These are phyloP conservation scores for Cheiracanthium punctorium DNA, from an alignment of 2,888 invertebrate genomes.

Conservation along the genomic window DNA sequence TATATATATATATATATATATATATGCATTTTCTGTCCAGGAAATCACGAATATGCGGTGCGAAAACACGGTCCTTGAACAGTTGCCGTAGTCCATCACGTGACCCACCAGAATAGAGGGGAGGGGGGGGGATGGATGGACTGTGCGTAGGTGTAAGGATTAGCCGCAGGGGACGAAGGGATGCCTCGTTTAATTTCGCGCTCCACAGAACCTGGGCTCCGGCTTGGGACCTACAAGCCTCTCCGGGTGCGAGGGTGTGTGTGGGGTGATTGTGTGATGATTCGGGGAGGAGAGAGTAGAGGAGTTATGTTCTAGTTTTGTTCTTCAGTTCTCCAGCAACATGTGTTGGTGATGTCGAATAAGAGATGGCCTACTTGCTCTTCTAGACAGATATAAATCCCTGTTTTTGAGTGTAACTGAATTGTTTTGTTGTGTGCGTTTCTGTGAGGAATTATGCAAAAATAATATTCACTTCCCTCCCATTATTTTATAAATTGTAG, in stretches of 20 bases:
- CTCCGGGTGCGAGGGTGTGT: conserved; percentile 1
- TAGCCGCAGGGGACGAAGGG: conserved; percentile 61
- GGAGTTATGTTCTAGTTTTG: neutral
- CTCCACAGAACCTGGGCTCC: conserved; percentile 44
- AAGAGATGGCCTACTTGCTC: neutral
- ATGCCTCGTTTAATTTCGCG: conserved; percentile 71
- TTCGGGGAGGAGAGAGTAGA: neutral
- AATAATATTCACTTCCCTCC: no score
- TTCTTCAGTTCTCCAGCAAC: conserved; percentile 41
- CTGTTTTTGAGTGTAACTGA: neutral
- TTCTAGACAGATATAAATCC: neutral
- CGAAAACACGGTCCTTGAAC: conserved; percentile 25
- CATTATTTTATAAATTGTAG: no score
- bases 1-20: no score
- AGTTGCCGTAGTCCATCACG: conserved; percentile 60
- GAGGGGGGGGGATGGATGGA: neutral
- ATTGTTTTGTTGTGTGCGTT: no score
- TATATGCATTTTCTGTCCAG: neutral
- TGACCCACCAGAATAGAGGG: conserved; percentile 29
- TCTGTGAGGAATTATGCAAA: no score
- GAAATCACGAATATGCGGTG: conserved; percentile 24
- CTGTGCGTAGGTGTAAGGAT: conserved; percentile 28
- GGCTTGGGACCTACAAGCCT: conserved; percentile 44
- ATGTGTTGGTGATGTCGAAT: conserved; percentile 42
- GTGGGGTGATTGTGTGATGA: conserved; percentile 16